Evolutionary conservation across 2,888 invertebrate species (phyloP), one percentile per base, ranked within the genome.

Genomic region (Pemphredon lugubris): DNA sequence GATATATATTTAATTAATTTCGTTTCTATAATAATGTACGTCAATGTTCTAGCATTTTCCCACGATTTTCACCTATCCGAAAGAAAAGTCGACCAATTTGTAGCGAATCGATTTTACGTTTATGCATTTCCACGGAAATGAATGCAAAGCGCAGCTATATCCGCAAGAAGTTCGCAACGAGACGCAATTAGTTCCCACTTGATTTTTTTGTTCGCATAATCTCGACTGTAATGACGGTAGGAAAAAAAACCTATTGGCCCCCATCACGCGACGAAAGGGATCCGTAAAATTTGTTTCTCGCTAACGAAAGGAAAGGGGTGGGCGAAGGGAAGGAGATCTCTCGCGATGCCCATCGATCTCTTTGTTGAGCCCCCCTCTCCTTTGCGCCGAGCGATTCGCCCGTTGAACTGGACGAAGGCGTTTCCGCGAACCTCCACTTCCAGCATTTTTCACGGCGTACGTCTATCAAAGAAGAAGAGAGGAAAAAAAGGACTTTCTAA

Each of bases 391-490:
- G 57, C 68, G 66, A 57, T 69, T 69, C 63, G 55, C 34, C 26
- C 44, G 26, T 59, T 34, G 72, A 71, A 63, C 70, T 65, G 55
- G 67, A 20, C 34, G 50, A 65, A 59, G 59, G 37, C 37, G 42
- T 65, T 71, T 71, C 71, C 73, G 51, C 14, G 48, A 61, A 75
- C 75, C 78, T 61, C 74, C 75, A 69, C 66, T 48, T 78, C 37
- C 30, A 30, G n/a, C 58, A 30, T 20, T 48, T n/a, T 14, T 21
- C 47, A 23, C n/a, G 37, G 11, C 23, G n/a, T 7, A 34, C 47
- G 57, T 45, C 50, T 47, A 14, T 16, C 42, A 42, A 60, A 50
- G n/a, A 30, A 14, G 42, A 53, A 60, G 44, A 18, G 32, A 18
- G 9, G 47, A 26, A 53, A 39, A 51, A 61, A 45, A 60, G 48